Evolutionary conservation across 2,888 invertebrate genomes (phyloP).

Genomic region (Drosophila hamatofila): DNA sequence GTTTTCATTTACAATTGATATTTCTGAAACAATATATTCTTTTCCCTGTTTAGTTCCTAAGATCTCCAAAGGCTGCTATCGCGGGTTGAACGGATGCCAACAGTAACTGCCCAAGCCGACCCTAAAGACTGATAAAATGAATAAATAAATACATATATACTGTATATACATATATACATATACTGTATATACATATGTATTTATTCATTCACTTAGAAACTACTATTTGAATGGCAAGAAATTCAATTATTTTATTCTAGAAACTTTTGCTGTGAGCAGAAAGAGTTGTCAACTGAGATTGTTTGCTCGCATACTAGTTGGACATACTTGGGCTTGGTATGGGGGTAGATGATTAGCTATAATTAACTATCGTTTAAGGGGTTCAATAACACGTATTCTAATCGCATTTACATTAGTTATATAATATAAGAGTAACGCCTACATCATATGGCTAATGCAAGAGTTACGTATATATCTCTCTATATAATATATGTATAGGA

Average conservation of each 20-base stretch:
- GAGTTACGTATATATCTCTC: neutral
- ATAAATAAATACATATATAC: conserved; percentile 6
- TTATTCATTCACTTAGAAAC: neutral
- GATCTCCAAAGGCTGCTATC: conserved; percentile 25
- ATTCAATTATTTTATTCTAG: conserved; percentile 8
- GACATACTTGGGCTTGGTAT: conserved; percentile 16
- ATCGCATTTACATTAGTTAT: conserved; percentile 22
- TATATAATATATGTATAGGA: neutral
- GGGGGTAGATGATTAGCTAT: conserved; percentile 21
- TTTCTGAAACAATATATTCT: neutral
- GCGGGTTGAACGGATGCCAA: conserved; percentile 41
- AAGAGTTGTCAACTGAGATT: conserved; percentile 25
- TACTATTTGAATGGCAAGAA: conserved; percentile 7
- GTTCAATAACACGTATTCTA: conserved; percentile 55
- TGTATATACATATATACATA: conserved; percentile 2
- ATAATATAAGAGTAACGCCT: conserved; percentile 1
- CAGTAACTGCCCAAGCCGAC: conserved; percentile 33
- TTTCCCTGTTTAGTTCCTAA: neutral
- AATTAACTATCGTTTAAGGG: conserved; percentile 40
- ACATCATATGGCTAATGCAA: conserved; percentile 10
- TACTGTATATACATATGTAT: too few species aligned
- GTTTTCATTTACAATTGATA: neutral
- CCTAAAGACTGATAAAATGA: conserved; percentile 39
- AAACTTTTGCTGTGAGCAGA: neutral
- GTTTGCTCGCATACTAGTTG: neutral